Percentiles rank a stretch among this genome's conserved stretches.
Evolutionary conservation across 2,888 invertebrate species (phyloP).

Genomic region (Lepidocyrtoides sp.): DNA sequence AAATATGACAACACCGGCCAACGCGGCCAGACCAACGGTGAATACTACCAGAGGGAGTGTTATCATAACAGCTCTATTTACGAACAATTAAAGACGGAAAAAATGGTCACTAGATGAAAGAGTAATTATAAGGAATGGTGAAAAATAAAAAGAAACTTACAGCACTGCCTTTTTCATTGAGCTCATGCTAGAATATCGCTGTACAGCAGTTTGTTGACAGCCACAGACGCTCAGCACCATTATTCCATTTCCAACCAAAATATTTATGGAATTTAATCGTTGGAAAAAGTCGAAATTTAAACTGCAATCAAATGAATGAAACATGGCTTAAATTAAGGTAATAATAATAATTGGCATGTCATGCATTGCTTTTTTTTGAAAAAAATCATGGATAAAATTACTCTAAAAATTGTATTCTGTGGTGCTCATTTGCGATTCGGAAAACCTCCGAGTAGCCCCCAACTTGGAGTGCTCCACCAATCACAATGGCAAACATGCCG

Average conservation of each 20-base stretch:
- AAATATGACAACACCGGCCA: constrained; percentile 84
- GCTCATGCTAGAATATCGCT: constrained; percentile 84
- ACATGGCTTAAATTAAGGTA: too few species aligned
- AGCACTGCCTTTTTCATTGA: constrained; percentile 80
- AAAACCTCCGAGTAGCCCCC: constrained; percentile 85
- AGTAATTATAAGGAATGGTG: too few species aligned
- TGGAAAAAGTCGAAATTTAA: constrained; percentile 84
- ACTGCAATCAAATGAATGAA: too few species aligned
- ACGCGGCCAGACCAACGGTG: constrained; percentile 80
- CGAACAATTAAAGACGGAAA: too few species aligned
- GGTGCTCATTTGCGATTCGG: constrained; percentile 83
- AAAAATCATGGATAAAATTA: too few species aligned
- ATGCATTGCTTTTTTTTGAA: too few species aligned
- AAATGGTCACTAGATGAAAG: too few species aligned
- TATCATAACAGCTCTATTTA: too few species aligned
- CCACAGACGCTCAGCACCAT: too few species aligned
- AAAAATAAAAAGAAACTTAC: too few species aligned
- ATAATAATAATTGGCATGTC: too few species aligned
- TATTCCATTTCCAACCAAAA: constrained; percentile 84
- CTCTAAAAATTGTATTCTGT: constrained; percentile 90
- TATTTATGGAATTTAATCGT: constrained; percentile 84
- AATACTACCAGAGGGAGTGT: constrained; percentile 81
- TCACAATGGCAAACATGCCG: constrained; percentile 82
- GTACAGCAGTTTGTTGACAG: constrained; percentile 85
- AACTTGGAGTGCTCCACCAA: constrained; percentile 78